Base-by-base conservation (phyloP, 2,797 vertebrate genomes). In the Poeciliopsis presidionis region DNA sequence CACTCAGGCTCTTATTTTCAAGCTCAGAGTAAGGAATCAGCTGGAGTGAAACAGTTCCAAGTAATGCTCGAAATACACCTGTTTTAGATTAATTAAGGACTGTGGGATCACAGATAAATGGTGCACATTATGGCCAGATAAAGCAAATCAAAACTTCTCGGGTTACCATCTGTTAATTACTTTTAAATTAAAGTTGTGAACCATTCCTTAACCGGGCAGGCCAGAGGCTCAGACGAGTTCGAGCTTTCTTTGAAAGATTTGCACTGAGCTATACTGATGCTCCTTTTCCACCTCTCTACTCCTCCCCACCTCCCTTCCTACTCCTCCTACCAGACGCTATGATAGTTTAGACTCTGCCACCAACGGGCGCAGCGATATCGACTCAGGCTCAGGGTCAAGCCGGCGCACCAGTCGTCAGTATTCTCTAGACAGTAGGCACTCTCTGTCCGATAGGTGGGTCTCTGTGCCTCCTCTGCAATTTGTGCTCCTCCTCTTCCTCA, bases 311-410 rank as follows among this genome's bases (percentile, higher is more conserved):
- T 89, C 73, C 89, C 82, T 86, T 82, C 93, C 86, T 82, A 84
- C 92, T 92, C 94, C 93, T 94, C 93, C 88, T 82, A 95, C 96
- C 97, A 98, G 97, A 97, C 96, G 94, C 96, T 96, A 96, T 95
- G 96, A 96, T 98, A 98, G 97, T 86, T 95, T 98, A 96, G 97
- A 98, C 91, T 97, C 97, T 86, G 97, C 97, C 95, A 94, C 97
- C 95, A 97, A 97, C 92, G 97, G 96, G 87, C 96, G 95, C 96
- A 97, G 97, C 87, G 97, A 98, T 95, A 96, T 97, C 91, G 97
- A 98, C 96, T 97, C 97, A 92, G 97, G 96, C 94, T 97, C 97
- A 74, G 97, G 96, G 92, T 98, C 97, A 76, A 98, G 97, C 96
- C 95, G 94, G 92, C 96, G 92, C 93, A 97, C 96, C 95, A 97